Evolutionary conservation across 2,113 vertebrate genomes (phyloP).

Genomic region (Pachyramphus minor): DNA sequence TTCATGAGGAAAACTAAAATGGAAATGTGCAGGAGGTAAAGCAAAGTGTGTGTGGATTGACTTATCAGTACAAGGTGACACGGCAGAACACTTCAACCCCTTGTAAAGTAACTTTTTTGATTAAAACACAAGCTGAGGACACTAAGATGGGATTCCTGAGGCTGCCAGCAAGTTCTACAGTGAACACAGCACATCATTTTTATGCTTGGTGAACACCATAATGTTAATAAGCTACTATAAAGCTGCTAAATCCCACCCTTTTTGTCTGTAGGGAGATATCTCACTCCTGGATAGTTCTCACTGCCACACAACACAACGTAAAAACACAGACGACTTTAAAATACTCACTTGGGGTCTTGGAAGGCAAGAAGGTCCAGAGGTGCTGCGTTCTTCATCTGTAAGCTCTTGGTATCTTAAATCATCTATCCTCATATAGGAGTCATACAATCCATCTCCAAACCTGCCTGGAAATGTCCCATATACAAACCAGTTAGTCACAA

Average conservation of each 20-base stretch:
- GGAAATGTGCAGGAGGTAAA: background rate
- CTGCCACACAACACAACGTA: background rate
- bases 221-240: background rate
- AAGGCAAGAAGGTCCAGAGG: slow-evolving; percentile 82
- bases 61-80: background rate
- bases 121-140: background rate
- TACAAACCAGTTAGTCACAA: slow-evolving; percentile 37
- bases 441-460: slow-evolving; percentile 90
- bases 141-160: background rate
- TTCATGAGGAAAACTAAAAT: background rate
- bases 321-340: background rate
- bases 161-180: background rate
- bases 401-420: slow-evolving; percentile 85
- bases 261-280: background rate
- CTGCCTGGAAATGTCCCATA: slow-evolving; percentile 72
- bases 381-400: slow-evolving; percentile 78
- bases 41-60: background rate
- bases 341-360: slow-evolving; percentile 89
- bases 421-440: slow-evolving; percentile 96
- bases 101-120: background rate
- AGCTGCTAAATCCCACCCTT: background rate
- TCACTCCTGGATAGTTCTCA: background rate
- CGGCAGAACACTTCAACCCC: background rate
- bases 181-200: background rate
- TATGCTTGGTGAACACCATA: background rate